Conservation (phyloP, 1,140 invertebrate genomes). For the Physella acuta region DNA sequence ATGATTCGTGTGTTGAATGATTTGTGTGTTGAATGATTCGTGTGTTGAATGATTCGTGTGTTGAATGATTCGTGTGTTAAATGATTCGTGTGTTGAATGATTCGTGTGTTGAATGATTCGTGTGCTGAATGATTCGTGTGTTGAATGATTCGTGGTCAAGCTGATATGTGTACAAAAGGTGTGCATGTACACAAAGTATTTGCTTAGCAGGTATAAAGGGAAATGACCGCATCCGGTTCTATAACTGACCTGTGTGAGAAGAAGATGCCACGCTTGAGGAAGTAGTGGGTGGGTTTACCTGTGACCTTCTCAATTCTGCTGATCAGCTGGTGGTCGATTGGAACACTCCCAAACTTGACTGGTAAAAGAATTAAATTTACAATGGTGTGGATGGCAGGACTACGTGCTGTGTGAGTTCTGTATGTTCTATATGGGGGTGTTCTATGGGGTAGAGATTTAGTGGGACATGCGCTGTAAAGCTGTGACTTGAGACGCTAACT, state of each 20-base stretch:
- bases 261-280: conserved; percentile 89
- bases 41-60: not conserved
- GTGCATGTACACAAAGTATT: not conserved
- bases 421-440: not conserved
- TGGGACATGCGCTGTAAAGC: not conserved
- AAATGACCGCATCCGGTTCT: not conserved
- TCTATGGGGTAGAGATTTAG: not conserved
- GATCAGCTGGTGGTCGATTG: conserved; percentile 82
- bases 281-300: conserved; percentile 83
- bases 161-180: not conserved
- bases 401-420: not conserved
- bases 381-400: not conserved
- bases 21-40: too few relatives aligned
- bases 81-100: not conserved
- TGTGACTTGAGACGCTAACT: not conserved
- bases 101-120: not conserved
- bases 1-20: not conserved
- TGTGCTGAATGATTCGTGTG: not conserved
- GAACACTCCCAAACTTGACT: not conserved
- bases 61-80: not conserved
- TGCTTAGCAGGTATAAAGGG: not conserved
- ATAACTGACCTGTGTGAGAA: conserved; percentile 86
- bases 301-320: conserved; percentile 85
- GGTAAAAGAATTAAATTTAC: not conserved
- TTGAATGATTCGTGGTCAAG: not conserved